Conservation (phyloP, 2,113 vertebrate genomes). For the Syngnathus floridae region DNA sequence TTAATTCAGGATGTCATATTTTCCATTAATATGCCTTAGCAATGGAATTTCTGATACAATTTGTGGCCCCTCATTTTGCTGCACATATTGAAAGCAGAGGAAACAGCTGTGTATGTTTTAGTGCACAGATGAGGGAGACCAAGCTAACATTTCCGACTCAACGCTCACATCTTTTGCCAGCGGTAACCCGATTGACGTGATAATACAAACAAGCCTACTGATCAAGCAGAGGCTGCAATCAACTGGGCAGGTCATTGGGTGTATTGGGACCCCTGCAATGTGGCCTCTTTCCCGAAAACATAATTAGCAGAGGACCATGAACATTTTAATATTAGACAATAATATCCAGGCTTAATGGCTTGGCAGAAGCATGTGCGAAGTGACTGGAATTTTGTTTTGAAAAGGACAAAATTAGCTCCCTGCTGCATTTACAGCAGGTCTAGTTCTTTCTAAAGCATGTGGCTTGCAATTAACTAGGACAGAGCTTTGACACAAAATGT, state of each 20-base stretch:
- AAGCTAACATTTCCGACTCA: constrained; percentile 47
- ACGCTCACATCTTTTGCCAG: constrained; percentile 36
- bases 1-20: not conserved
- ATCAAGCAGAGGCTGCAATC: constrained; percentile 20
- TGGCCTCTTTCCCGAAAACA: constrained; percentile 20
- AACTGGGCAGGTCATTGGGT: constrained; percentile 28
- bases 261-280: constrained; percentile 29
- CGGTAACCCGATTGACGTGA: constrained; percentile 37
- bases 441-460: constrained; percentile 7
- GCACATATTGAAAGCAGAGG: constrained; percentile 30
- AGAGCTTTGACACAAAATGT: constrained; percentile 9
- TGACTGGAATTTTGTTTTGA: constrained; percentile 54
- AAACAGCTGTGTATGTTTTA: constrained; percentile 50
- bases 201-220: constrained; percentile 23
- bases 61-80: not conserved
- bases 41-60: not conserved
- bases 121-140: constrained; percentile 24
- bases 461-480: constrained; percentile 6
- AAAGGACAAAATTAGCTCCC: constrained; percentile 22
- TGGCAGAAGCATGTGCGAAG: constrained; percentile 24
- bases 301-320: constrained; percentile 29
- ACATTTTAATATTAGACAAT: constrained; percentile 25
- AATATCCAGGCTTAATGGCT: constrained; percentile 14
- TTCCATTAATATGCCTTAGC: not conserved
- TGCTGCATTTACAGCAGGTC: constrained; percentile 6